These are phyloP conservation scores for Aphis craccivora DNA, from an alignment of 1,140 invertebrate genomes.

Conservation along the genomic window DNA sequence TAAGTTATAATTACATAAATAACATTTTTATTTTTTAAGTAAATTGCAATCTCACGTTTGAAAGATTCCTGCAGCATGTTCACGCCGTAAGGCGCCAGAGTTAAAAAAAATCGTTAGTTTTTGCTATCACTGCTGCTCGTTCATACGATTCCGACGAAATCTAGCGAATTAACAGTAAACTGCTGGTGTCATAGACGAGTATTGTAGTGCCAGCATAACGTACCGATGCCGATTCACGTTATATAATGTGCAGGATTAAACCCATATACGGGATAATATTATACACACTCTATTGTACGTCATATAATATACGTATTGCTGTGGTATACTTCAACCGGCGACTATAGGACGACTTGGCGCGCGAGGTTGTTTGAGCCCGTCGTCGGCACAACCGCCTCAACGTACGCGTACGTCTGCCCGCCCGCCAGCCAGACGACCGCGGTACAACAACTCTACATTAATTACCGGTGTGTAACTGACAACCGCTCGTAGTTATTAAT, in stretches of 20 bases:
- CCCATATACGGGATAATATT: background rate
- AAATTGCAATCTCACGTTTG: background rate
- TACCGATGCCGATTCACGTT: background rate
- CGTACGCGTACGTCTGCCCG: background rate
- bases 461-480: conserved; percentile 55
- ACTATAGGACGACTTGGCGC: background rate
- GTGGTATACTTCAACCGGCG: background rate
- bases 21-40: background rate
- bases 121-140: too few species aligned
- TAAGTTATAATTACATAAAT: too few species aligned
- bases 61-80: background rate
- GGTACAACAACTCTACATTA: conserved; percentile 32
- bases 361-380: background rate
- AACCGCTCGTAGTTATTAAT: conserved; percentile 56
- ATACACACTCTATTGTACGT: background rate
- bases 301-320: background rate
- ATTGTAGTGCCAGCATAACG: background rate
- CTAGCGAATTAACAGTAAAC: background rate
- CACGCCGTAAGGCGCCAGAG: too few species aligned
- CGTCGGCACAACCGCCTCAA: background rate
- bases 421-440: background rate
- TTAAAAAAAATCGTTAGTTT: background rate
- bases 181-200: background rate
- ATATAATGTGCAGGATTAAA: background rate
- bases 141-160: background rate